Evolutionary conservation across 92 coral and sea anemone species (phyloP).

Genomic region (Epizoanthus stellaris): DNA sequence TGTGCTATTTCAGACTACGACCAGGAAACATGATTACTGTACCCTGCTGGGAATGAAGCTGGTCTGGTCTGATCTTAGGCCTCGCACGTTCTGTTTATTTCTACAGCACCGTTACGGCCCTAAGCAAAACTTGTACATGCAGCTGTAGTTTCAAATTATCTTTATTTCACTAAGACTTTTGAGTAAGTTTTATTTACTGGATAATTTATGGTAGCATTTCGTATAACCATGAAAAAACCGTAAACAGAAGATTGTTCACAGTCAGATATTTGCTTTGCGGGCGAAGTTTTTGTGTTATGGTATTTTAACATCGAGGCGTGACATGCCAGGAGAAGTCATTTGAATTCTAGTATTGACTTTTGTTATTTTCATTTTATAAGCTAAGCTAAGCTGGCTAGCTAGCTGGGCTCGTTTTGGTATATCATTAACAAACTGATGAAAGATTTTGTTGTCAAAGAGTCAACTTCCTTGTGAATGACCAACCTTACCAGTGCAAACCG

Average conservation of each 20-base stretch:
- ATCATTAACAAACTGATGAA: slow-evolving; percentile 33
- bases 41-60: slow-evolving; percentile 2
- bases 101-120: background rate
- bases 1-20: slow-evolving; percentile 13
- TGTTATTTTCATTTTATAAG: background rate
- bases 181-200: slow-evolving; percentile 1
- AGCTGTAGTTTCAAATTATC: background rate
- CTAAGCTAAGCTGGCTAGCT: slow-evolving; percentile 1
- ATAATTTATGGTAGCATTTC: background rate
- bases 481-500: background rate
- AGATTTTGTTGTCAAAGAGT: slow-evolving; percentile 5
- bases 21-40: background rate
- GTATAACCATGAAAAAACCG: background rate
- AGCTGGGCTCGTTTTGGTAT: background rate
- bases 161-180: background rate
- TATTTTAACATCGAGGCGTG: slow-evolving; percentile 24
- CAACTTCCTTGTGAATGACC: background rate
- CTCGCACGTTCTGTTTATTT: background rate
- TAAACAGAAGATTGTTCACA: background rate
- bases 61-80: background rate
- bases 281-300: slow-evolving; percentile 25
- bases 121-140: background rate
- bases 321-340: background rate
- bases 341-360: background rate
- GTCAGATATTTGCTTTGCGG: background rate